Base-by-base conservation (phyloP, 1,140 invertebrate species). In the Microplitis demolitor region DNA sequence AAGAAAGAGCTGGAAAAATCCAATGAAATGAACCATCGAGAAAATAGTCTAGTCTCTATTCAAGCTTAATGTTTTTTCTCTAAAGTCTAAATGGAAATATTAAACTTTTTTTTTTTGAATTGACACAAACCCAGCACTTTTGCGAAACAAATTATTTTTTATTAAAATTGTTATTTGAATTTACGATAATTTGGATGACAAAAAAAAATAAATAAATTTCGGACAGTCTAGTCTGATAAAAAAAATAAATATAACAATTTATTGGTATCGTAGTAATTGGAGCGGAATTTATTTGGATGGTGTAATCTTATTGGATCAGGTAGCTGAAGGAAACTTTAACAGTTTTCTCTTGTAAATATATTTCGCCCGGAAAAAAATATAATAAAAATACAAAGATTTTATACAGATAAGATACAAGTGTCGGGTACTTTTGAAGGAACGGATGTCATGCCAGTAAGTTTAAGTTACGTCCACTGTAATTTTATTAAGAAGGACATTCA, bases 401-500 rank as follows among this genome's bases (percentile, higher is more conserved):
- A 13, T 6, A n/a, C n/a, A 13, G 13, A 54, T 54, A 54, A 54
- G 8, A 54, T 24, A 0, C 24, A 24, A 24, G 24, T 24, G 24
- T 24, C 24, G n/a, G 5, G 16, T 31, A 68, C 66, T 68, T 56
- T 31, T 24, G n/a, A 31, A 35, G 51, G 31, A 68, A 68, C 4
- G 50, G 45, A 71, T 58, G 61, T 71, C 50, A 63, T 62, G 35
- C 62, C 62, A 24, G 24, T 24, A 24, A 66, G 39, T 63, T 53
- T 16, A 33, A 53, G 14, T 63, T 67, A 11, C 45, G 8, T 56
- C n/a, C 24, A 2, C 13, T 67, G 50, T 16, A 71, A 62, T 64
- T 63, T 63, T 64, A 34, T 71, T 71, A 45, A 63, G 34, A 53
- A 71, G 54, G 62, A 64, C 61, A 71, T 61, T 71, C 69, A 37